These are phyloP conservation scores for Drosophila simulans DNA, from an alignment of 1,140 invertebrate species.

Conservation along the genomic window DNA sequence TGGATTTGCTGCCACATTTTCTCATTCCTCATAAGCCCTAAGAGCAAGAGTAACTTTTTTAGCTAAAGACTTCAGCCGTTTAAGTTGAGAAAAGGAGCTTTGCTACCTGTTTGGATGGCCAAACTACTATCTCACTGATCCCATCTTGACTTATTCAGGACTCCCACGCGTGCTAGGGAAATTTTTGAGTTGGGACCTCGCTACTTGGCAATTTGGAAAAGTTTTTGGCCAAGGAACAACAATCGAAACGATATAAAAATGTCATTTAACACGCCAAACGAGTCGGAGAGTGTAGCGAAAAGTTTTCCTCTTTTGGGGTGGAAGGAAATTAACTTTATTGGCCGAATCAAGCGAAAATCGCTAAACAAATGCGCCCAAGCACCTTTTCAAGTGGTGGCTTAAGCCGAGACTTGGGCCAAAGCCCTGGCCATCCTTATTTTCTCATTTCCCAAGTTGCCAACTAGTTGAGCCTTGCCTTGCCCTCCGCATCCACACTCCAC, in stretches of 20 bases:
- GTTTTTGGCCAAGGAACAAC: slow-evolving; percentile 34
- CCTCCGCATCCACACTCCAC: not conserved
- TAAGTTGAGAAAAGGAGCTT: not conserved
- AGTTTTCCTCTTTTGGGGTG: slow-evolving; percentile 34
- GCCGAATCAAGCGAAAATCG: slow-evolving; percentile 79
- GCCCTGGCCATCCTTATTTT: not conserved
- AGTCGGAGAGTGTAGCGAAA: slow-evolving; percentile 15
- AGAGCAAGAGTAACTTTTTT: slow-evolving; percentile 8
- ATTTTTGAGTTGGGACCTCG: slow-evolving; percentile 35
- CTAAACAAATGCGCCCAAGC: slow-evolving; percentile 78
- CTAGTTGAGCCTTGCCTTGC: slow-evolving; percentile 63
- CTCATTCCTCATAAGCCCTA: slow-evolving; percentile 1
- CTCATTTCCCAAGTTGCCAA: slow-evolving; percentile 57
- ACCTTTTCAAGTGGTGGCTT: slow-evolving; percentile 68
- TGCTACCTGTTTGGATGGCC: slow-evolving; percentile 25
- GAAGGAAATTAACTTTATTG: slow-evolving; percentile 78
- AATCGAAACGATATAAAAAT: slow-evolving; percentile 70
- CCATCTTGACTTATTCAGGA: slow-evolving; percentile 35
- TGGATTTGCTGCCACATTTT: slow-evolving; percentile 2
- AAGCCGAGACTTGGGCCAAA: slow-evolving; percentile 3
- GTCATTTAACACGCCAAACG: slow-evolving; percentile 58
- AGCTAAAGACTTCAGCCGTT: slow-evolving; percentile 7
- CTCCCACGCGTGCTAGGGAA: slow-evolving; percentile 35
- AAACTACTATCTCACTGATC: slow-evolving; percentile 41
- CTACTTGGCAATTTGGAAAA: slow-evolving; percentile 33